Evolutionary conservation across 2,888 invertebrate species (phyloP).

Genomic region (Leptopilina drosophilae): DNA sequence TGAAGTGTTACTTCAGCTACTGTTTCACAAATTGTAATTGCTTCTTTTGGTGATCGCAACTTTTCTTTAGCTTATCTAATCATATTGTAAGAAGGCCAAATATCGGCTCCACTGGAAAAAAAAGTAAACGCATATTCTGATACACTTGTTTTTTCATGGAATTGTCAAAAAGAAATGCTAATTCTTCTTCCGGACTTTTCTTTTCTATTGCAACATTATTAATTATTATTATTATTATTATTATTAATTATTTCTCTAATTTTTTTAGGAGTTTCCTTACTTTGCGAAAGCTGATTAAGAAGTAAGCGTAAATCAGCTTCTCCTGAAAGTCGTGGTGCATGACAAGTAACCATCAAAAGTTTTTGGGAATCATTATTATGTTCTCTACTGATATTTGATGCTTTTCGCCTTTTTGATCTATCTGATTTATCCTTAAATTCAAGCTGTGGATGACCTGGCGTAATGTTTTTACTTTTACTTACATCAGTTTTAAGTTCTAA

Average conservation of each 20-base stretch:
- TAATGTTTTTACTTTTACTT: neutral
- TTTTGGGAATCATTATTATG: neutral
- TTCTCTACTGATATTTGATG: neutral
- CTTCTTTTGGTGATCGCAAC: neutral
- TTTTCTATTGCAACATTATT: neutral
- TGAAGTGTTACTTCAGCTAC: conserved; percentile 10
- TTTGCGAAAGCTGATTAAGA: neutral
- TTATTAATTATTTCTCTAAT: neutral
- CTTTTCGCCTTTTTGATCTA: neutral
- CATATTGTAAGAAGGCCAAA: neutral
- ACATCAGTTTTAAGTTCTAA: neutral
- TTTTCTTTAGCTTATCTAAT: neutral
- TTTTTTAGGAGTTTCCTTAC: neutral
- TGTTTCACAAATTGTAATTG: conserved; percentile 5
- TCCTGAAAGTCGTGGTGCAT: neutral
- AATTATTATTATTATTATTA: too few relatives aligned
- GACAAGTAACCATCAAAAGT: neutral
- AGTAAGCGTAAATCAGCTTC: neutral
- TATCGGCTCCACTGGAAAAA: too few relatives aligned
- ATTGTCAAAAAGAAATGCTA: neutral
- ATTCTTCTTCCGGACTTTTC: neutral
- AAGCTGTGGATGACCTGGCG: neutral
- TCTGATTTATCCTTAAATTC: neutral
- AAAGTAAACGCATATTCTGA: conserved; percentile 14
- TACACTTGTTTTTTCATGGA: neutral